Evolutionary conservation across 2,888 invertebrate species (phyloP).

Genomic region (Electrophaes corylata): DNA sequence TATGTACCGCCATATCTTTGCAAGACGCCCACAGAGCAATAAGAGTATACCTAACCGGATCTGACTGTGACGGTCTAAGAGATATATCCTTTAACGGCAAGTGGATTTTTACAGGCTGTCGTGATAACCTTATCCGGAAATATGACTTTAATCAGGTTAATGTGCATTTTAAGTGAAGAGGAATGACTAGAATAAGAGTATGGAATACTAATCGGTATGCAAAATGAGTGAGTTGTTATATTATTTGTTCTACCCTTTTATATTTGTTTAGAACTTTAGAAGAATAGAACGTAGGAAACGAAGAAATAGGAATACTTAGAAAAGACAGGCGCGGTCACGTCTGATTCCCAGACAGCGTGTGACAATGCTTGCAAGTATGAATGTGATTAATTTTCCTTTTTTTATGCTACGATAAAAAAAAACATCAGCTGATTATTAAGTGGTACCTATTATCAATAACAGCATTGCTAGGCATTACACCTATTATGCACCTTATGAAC

Average conservation of each 20-base stretch:
- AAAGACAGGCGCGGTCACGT: no score
- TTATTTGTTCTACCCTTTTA: background rate
- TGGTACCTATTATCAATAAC: no score
- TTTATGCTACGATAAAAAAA: no score
- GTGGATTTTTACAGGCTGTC: slow-evolving; percentile 85
- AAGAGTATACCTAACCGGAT: slow-evolving; percentile 86
- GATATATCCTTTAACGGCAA: slow-evolving; percentile 84
- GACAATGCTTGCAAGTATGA: no score
- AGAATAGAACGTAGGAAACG: no score
- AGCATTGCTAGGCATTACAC: no score
- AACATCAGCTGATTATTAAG: no score
- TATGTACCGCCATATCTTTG: slow-evolving; percentile 81
- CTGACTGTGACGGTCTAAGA: slow-evolving; percentile 88
- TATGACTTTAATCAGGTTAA: slow-evolving; percentile 83
- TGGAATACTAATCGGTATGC: slow-evolving; percentile 19
- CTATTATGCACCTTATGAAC: no score
- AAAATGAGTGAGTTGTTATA: background rate
- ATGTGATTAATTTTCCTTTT: no score
- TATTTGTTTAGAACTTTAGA: no score
- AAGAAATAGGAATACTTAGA: no score
- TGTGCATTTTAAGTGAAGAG: slow-evolving; percentile 73
- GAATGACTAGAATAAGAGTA: background rate
- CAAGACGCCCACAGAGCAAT: slow-evolving; percentile 57
- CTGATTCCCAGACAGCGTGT: no score
- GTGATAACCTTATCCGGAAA: slow-evolving; percentile 86